Base-by-base conservation (phyloP, 2,797 vertebrate species). In the Eleutherodactylus coqui region DNA sequence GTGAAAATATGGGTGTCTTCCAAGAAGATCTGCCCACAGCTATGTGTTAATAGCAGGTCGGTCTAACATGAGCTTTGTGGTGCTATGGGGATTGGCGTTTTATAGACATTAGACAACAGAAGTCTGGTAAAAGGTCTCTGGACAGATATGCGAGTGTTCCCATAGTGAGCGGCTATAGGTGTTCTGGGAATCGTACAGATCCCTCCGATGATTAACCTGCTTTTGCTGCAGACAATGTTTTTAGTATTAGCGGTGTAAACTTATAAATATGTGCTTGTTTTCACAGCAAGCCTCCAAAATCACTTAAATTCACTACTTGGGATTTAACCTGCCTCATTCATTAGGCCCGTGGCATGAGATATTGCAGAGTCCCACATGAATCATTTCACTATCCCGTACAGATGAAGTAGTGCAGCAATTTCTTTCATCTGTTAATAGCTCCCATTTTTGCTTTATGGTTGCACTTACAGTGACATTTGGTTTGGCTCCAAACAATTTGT, bases 401-500 rank as follows among this genome's bases (percentile, higher is more conserved):
- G 76, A 64, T 78, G 64, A 72, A 72, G 67, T 43, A 72, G 67
- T 41, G 29, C 67, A 21, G 80, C 67, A 43, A 58, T 82, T 27
- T 73, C n/a, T 73, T 55, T 82, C 45, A 55, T 82, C 29, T 72
- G 19, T 38, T 70, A 72, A 82, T 72, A 55, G 49, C 49, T 82
- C n/a, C 47, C 47, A 72, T 70, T 38, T 72, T 43, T 82, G 62
- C 21, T 81, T 81, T 81, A 81, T 69, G 43, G 19, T 69, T 69
- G 79, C 45, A 70, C 79, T 82, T 82, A 45, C 60, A 70, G 43
- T 70, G 24, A 82, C 62, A 70, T 62, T 82, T 82, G 47, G 19
- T 49, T 2, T n/a, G 0, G 55, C 41, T 64, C 38, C 51, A 16
- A 24, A 21, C 2, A 43, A 6, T 27, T 3, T 3, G 2, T 2